These are phyloP conservation scores for Seriola dumerili DNA, from an alignment of 2,113 vertebrate species.

Conservation along the genomic window DNA sequence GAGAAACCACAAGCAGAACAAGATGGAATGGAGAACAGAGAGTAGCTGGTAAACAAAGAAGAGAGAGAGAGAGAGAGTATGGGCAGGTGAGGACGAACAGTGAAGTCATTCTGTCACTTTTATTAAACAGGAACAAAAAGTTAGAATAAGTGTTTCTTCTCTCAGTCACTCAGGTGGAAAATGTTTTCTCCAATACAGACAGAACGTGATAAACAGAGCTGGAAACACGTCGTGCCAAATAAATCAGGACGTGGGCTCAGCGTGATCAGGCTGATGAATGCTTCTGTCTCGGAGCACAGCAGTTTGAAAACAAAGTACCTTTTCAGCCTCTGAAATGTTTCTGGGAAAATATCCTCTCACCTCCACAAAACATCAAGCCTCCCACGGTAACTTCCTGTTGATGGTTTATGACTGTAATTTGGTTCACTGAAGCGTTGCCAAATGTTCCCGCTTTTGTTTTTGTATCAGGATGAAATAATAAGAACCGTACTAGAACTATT, in stretches of 20 bases:
- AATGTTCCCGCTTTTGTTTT: not conserved
- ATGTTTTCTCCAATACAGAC: not conserved
- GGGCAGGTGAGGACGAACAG: not conserved
- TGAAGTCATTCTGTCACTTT: not conserved
- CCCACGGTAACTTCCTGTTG: not conserved
- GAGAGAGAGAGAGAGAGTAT: not conserved
- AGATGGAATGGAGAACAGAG: too few relatives aligned
- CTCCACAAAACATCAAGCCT: slow-evolving; percentile 19
- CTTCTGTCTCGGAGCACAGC: not conserved
- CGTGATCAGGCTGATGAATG: slow-evolving; percentile 14
- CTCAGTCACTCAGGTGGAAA: slow-evolving; percentile 4
- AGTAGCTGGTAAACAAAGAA: too few relatives aligned
- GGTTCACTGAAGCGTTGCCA: not conserved
- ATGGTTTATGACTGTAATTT: not conserved
- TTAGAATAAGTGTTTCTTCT: not conserved
- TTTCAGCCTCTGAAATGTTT: slow-evolving; percentile 11
- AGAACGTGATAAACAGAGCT: slow-evolving; percentile 5
- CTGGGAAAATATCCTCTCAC: slow-evolving; percentile 5
- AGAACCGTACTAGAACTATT: not conserved
- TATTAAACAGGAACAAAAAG: not conserved
- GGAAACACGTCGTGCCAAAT: not conserved
- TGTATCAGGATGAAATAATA: not conserved
- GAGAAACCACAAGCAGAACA: too few relatives aligned
- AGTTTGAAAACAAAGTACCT: slow-evolving; percentile 3
- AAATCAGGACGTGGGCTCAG: slow-evolving; percentile 1